Conservation (phyloP, 2,888 invertebrate species). For the Drosophila melanosoma region DNA sequence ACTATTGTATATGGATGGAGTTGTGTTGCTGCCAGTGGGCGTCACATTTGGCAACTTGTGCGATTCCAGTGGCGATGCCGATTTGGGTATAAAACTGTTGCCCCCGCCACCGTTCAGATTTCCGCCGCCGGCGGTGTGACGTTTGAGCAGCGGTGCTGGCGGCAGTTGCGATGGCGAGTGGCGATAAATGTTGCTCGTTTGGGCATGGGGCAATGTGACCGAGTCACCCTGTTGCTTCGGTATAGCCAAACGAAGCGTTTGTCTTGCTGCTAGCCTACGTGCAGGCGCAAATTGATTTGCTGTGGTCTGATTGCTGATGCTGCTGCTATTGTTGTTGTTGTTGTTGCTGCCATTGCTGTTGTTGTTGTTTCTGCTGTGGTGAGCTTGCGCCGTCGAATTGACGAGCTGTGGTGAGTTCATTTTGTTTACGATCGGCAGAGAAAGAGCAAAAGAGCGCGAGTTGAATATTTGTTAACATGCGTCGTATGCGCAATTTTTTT, state of each 20-base stretch:
- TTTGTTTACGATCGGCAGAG: slow-evolving; percentile 48
- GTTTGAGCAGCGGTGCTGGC: slow-evolving; percentile 79
- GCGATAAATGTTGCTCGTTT: slow-evolving; percentile 52
- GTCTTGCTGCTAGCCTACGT: slow-evolving; percentile 84
- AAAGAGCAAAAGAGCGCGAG: slow-evolving; percentile 12
- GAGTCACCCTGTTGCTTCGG: slow-evolving; percentile 83
- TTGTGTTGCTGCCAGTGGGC: slow-evolving; percentile 34
- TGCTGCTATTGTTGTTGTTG: slow-evolving; percentile 37
- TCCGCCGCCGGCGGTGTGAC: slow-evolving; percentile 40
- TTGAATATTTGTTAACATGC: slow-evolving; percentile 11
- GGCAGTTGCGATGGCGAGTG: slow-evolving; percentile 82
- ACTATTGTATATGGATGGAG: slow-evolving; percentile 54
- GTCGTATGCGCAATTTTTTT: slow-evolving; percentile 41
- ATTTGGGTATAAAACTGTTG: slow-evolving; percentile 68
- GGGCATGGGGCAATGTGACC: slow-evolving; percentile 34
- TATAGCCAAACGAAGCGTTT: slow-evolving; percentile 84
- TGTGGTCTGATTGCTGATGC: slow-evolving; percentile 26
- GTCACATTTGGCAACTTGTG: slow-evolving; percentile 77
- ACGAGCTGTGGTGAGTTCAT: slow-evolving; percentile 80
- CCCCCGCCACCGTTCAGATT: background rate
- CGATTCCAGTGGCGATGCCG: slow-evolving; percentile 80
- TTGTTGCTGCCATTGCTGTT: slow-evolving; percentile 31
- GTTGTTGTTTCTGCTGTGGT: slow-evolving; percentile 41
- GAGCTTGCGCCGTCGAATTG: slow-evolving; percentile 57
- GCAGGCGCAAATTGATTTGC: slow-evolving; percentile 84